phyloP scores from a whole-genome alignment of 2,888 invertebrate species.

The Atherix ibis region DNA sequence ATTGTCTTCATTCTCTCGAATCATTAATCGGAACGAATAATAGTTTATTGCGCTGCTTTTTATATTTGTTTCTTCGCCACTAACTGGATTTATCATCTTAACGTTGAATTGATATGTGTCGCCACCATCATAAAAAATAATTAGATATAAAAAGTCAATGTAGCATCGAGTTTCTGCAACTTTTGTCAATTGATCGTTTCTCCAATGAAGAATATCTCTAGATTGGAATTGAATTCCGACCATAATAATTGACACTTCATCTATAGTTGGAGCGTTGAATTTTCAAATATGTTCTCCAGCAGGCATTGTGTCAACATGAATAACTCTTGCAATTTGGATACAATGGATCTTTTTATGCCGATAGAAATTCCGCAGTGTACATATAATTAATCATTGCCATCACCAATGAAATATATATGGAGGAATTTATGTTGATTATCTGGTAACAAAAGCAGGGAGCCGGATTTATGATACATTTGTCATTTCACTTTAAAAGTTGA shows the following conservation, averaged over 20 bases:
- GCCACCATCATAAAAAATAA: background rate
- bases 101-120: background rate
- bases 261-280: background rate
- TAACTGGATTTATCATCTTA: too few species aligned
- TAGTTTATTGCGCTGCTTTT: too few species aligned
- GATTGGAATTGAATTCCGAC: background rate
- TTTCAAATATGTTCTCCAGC: too few species aligned
- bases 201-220: background rate
- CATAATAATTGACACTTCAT: background rate
- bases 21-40: conserved; percentile 9
- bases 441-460: conserved; percentile 9
- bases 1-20: conserved; percentile 4
- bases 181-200: background rate
- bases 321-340: background rate
- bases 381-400: conserved; percentile 12
- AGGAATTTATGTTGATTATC: conserved; percentile 11
- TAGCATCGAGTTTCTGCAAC: background rate
- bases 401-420: conserved; percentile 16
- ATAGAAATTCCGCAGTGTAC: conserved; percentile 7
- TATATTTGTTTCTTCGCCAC: too few species aligned
- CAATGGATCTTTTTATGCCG: conserved; percentile 15
- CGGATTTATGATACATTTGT: conserved; percentile 11
- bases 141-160: background rate
- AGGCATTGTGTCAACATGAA: too few species aligned
- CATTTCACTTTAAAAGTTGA: too few species aligned